Evolutionary conservation across 2,113 vertebrate species (phyloP), one percentile per base, ranked within the genome.

Genomic region (Notarius lentiginosus): DNA sequence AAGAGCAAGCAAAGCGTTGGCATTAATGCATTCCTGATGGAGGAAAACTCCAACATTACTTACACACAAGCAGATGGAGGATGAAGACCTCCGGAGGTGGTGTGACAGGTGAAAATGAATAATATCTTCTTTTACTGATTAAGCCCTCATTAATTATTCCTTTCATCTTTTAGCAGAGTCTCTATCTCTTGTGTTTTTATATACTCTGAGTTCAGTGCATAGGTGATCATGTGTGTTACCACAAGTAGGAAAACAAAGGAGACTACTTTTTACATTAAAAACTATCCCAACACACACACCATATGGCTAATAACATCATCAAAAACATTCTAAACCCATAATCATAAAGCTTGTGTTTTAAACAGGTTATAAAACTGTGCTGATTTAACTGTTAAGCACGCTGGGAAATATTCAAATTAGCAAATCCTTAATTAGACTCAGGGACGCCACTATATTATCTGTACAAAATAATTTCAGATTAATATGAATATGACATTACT

Each of bases 1-100:
- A 90, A 88, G 91, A 92, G 93, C 91, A 90, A 93, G 92, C 92
- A 91, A 92, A 91, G 90, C 92, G 93, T 94, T 95, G 93, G 94
- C 93, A 92, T 92, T 92, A 41, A 41, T 41, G 94, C 94, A 92
- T 91, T 93, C 93, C 93, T 91, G 92, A 91, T 91, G 87, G 91
- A 91, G 92, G 89, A 47, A 10, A 91, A 79, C 92, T 58, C 49
- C 76, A 58, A 8, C 79, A 12, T 93, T 91, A 92, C 92, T 90
- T 93, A 93, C 93, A 85, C 90, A 88, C 86, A 65, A 56, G 53
- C 60, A 85, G 77, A 82, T 76, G 82, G 72, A 27, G 70, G 27
- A 55, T 60, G 55, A 47, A 73, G 58, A 79, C 55, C 86, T 75
- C 55, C 7, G 41, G 86, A 87, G 86, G 49, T 30, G 47, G 60